Base-by-base conservation (phyloP, 2,888 invertebrate genomes). In the Eupithecia centaureata region DNA sequence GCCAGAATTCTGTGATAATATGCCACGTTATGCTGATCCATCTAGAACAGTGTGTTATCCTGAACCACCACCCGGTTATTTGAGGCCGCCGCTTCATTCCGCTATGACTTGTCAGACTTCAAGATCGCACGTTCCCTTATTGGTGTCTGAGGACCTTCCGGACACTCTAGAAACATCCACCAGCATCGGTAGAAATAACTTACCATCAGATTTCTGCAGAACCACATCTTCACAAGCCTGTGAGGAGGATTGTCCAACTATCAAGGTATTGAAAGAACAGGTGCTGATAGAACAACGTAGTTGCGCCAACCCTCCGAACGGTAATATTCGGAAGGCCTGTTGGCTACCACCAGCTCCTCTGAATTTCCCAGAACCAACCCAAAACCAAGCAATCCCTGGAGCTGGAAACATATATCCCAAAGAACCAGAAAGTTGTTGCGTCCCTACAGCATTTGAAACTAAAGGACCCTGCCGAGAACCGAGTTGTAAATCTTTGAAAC, bases 231-330 rank as follows among this genome's bases (percentile, higher is more conserved):
- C 12, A 22, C 10, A 22, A 22, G 47, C 10, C 3, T 22, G 18
- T 47, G 47, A 47, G 12, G 12, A 18, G 12, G 47, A 47, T 10
- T 47, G 22, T 47, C 47, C 47, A 18, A 47, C 47, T 47, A 47
- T 47, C 47, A 47, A n/a, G 12, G 47, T 47, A 47, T 47, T 47
- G 12, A 47, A 47, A 22, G 47, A 47, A 47, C 47, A 47, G 18
- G 22, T 47, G 0, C 22, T 10, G 4, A 10, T 22, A 4, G 47
- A 47, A 22, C 47, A 22, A 47, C 10, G 47, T 12, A 12, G 12
- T 22, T 4, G 47, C 47, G 1, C 12, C 10, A 12, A 8, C 10
- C 18, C 47, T 47, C 47, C 1, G 12, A 18, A 47, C 22, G 22
- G 10, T 22, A 47, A 22, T 4, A 3, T 12, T 22, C 47, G 47